These are phyloP conservation scores for Dendrophyllia cribrosa DNA, from an alignment of 64 coral and sea anemone genomes.

Conservation along the genomic window DNA sequence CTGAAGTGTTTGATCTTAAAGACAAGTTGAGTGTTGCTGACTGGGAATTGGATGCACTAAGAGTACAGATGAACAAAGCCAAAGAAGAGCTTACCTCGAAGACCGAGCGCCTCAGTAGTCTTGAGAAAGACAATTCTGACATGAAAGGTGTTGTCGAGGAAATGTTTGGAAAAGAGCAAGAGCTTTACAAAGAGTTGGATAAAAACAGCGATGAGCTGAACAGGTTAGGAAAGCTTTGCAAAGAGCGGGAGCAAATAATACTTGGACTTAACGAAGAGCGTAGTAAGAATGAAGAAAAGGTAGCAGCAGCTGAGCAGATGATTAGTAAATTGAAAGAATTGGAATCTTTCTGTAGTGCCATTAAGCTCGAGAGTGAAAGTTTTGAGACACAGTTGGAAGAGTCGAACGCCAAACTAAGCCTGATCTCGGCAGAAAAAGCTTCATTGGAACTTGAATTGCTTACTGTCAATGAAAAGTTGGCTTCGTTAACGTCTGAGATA, in stretches of 20 bases:
- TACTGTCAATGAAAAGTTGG: not conserved
- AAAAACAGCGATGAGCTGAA: not conserved
- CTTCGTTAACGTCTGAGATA: not conserved
- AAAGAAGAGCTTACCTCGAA: not conserved
- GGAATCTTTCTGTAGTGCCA: not conserved
- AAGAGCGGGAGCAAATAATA: constrained; percentile 2
- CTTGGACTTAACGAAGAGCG: not conserved
- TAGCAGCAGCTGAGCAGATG: not conserved
- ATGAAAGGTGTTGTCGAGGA: not conserved
- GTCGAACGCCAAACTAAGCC: not conserved
- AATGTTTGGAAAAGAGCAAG: not conserved
- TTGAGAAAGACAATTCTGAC: constrained; percentile 2
- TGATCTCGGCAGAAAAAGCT: constrained; percentile 5
- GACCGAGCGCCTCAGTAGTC: not conserved
- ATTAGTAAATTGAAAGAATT: not conserved
- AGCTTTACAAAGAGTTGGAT: not conserved
- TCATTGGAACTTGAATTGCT: not conserved
- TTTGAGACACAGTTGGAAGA: not conserved
- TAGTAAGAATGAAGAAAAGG: not conserved
- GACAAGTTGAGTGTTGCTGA: constrained; percentile 15
- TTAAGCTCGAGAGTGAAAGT: not conserved
- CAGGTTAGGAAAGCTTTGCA: not conserved
- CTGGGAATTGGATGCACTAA: constrained; percentile 12
- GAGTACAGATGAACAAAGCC: not conserved
- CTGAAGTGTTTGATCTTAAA: constrained; percentile 29